A percentile compares a stretch with the other conserved stretches of the same genome.
phyloP scores from a whole-genome alignment of 1,140 invertebrate genomes.

The Heliothis subflexa region DNA sequence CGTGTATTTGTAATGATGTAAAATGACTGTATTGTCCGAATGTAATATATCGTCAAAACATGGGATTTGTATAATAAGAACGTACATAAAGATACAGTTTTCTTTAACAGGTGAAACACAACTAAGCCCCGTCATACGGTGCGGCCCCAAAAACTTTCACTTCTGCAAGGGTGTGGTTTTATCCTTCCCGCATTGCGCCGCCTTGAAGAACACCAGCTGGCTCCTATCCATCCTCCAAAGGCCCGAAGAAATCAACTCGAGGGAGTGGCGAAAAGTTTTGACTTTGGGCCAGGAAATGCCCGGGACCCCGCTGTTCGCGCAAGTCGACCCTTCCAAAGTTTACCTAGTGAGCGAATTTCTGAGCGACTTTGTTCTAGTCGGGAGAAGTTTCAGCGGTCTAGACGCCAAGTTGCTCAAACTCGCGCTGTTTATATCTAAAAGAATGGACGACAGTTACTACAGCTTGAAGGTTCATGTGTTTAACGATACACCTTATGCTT shows the following conservation, averaged over 20 bases:
- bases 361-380: constrained; percentile 95
- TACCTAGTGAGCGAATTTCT: constrained; percentile 96
- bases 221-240: constrained; percentile 91
- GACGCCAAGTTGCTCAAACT: constrained; percentile 92
- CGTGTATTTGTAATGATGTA: too few species aligned
- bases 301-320: constrained; percentile 96
- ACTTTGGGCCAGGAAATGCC: constrained; percentile 97
- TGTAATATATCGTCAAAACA: too few species aligned
- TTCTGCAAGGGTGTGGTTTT: constrained; percentile 96
- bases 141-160: constrained; percentile 92
- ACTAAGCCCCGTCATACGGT: constrained; percentile 95
- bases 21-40: too few species aligned
- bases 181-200: constrained; percentile 96
- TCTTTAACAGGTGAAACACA: constrained; percentile 88
- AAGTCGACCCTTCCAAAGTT: constrained; percentile 94
- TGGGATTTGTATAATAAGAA: background rate
- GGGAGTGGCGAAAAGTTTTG: constrained; percentile 91
- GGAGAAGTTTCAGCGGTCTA: constrained; percentile 89
- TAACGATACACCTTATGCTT: constrained; percentile 95
- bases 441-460: constrained; percentile 86
- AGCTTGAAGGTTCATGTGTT: constrained; percentile 90
- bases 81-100: constrained; percentile 10
- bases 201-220: constrained; percentile 91
- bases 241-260: constrained; percentile 86
- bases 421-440: constrained; percentile 92